These are phyloP conservation scores for Pristionchus fissidentatus DNA, from an alignment of 2,888 invertebrate genomes.

Conservation along the genomic window DNA sequence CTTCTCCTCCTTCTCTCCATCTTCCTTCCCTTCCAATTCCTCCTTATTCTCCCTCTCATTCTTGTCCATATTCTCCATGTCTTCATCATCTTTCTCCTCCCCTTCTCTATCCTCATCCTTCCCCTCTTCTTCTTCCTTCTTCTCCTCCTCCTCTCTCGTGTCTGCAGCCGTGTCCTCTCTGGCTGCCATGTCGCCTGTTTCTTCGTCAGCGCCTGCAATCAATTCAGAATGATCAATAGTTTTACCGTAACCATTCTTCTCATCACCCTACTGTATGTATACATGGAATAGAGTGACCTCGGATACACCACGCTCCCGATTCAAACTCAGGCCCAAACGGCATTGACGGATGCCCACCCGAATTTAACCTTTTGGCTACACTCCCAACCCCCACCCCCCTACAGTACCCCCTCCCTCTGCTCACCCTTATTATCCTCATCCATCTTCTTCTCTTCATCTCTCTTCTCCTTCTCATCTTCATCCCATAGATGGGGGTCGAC, in stretches of 20 bases:
- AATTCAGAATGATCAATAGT: too few species aligned
- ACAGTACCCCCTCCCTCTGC: neutral
- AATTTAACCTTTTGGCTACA: too few species aligned
- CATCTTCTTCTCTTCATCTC: constrained; percentile 76
- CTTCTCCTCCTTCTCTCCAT: constrained; percentile 80
- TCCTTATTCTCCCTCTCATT: constrained; percentile 61
- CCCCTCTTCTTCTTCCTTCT: constrained; percentile 63
- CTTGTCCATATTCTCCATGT: constrained; percentile 80
- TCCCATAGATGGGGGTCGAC: constrained; percentile 97
- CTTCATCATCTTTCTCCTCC: constrained; percentile 52
- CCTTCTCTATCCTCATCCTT: constrained; percentile 15
- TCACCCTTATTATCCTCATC: constrained; percentile 78
- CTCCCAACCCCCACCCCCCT: neutral
- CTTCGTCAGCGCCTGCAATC: constrained; percentile 56
- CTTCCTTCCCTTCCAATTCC: constrained; percentile 72
- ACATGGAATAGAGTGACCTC: too few species aligned
- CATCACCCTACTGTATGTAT: too few species aligned
- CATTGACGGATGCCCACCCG: too few species aligned
- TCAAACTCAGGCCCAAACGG: too few species aligned
- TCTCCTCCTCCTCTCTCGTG: constrained; percentile 84
- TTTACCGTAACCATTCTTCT: too few species aligned
- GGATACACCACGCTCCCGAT: too few species aligned
- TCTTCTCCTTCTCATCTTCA: constrained; percentile 81
- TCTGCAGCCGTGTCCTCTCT: constrained; percentile 78
- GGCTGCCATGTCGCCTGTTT: constrained; percentile 77